Evolutionary conservation across 2,888 invertebrate species (phyloP), one percentile per base, ranked within the genome.

Genomic region (Agonum fuliginosum): DNA sequence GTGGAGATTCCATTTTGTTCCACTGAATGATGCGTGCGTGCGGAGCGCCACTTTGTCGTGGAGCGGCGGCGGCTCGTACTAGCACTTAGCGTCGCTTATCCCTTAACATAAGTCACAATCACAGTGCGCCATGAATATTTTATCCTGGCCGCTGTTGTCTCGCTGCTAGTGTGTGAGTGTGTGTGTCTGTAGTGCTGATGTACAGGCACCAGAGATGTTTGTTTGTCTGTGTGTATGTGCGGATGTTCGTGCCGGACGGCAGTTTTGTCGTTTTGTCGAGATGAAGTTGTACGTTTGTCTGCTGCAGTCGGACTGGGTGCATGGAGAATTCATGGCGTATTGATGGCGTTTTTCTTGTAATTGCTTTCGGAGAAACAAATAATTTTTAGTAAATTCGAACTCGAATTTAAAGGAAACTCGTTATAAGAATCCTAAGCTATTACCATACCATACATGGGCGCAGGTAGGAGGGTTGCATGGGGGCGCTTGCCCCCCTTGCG

Each of bases 21-120:
- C 30, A 24, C 10, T 75, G 67, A 75, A 48, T 75, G 48, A 75
- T 75, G 48, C 34, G 75, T 71, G 80, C 81, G 81, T 80, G 81
- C 77, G 74, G 70, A 78, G 75, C 77, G 78, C 80, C 81, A 81
- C 79, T 82, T 82, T 81, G 80, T 78, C 80, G 75, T 75, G 77
- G 78, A 79, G 80, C 81, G 78, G 80, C 78, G 81, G 80, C 82
- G 83, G 83, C 83, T 84, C 84, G 83, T 82, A 80, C 82, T 81
- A 83, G 83, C 84, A 83, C 84, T 83, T 83, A 80, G 80, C 79
- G 78, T 74, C 75, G 75, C 75, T 75, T 81, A 81, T 81, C 80
- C 81, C 82, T 83, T 83, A 75, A 83, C 84, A 85, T 85, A 85
- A 85, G 84, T 85, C 84, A 85, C 85, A 85, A 85, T 85, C 85